Evolutionary conservation across 2,797 vertebrate genomes (phyloP), one percentile per base, ranked within the genome.

Genomic region (Chloroceryle amazona): DNA sequence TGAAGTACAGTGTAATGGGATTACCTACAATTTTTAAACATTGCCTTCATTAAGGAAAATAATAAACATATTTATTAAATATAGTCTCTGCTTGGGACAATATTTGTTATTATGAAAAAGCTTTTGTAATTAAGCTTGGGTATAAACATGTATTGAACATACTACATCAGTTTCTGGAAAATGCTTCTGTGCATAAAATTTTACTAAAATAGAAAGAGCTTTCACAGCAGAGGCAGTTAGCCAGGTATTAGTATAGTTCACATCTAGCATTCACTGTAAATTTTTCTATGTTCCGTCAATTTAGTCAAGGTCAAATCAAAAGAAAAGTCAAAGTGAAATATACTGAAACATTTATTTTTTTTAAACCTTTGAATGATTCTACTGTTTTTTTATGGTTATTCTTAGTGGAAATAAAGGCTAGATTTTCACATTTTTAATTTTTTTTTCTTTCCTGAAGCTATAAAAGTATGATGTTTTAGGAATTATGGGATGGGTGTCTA

Each of bases 1-100:
- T 97, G 97, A 96, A 92, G 81, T 89, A 89, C 93, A 90, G 84
- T 91, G 68, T 96, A 97, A 98, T 97, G 94, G 93, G 96, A 98
- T 98, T 96, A 96, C 98, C 95, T 95, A 94, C 96, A 95, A 86
- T 91, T 95, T 92, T 94, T 95, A 98, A 94, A 80, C 83, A 93
- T 94, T 90, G 84, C 84, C 94, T 95, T 97, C 94, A 94, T 94
- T 95, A 94, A 90, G 72, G 70, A 83, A 95, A 95, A 95, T 96
- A 96, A 96, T 97, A 92, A 96, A 67, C 76, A 26, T 96, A 95
- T 97, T 96, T 96, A 97, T 96, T 96, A 96, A 94, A 94, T 85
- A 62, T 51, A 89, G 37, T 86, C 67, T 95, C 89, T 95, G 75
- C 84, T 94, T 87, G 84, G 81, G 87, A 92, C 86, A 93, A 95